These are phyloP conservation scores for Acromyrmex heyeri DNA, from an alignment of 1,140 invertebrate genomes.

Conservation along the genomic window DNA sequence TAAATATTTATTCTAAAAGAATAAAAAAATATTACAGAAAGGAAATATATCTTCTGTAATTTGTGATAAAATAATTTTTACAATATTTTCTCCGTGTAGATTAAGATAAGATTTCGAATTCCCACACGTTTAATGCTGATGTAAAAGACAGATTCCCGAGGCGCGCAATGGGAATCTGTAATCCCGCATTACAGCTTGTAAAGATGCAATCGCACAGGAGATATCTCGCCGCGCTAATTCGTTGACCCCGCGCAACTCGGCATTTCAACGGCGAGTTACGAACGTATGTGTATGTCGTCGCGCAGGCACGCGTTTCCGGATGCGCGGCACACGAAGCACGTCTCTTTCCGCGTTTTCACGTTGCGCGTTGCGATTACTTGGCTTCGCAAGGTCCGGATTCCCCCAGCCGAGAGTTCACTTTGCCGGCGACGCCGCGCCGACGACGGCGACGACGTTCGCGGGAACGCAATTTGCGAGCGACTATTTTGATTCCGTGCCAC, in stretches of 20 bases:
- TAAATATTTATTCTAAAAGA: not conserved
- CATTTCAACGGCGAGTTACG: slow-evolving; percentile 10
- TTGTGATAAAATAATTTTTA: not conserved
- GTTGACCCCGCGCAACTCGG: slow-evolving; percentile 48
- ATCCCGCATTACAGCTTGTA: not conserved
- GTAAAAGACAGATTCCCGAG: not conserved
- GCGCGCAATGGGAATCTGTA: not conserved
- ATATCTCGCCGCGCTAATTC: slow-evolving; percentile 35
- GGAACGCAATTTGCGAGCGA: slow-evolving; percentile 33
- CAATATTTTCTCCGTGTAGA: not conserved
- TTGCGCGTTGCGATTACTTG: not conserved
- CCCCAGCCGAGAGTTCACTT: not conserved
- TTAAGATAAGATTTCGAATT: not conserved
- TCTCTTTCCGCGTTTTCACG: slow-evolving; percentile 49
- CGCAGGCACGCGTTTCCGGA: slow-evolving; percentile 56
- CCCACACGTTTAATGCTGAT: too few relatives aligned
- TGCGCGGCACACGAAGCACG: not conserved
- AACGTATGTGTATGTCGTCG: not conserved
- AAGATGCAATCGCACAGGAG: slow-evolving; percentile 3
- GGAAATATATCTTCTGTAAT: not conserved
- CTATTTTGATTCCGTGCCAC: slow-evolving; percentile 1
- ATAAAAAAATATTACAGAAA: not conserved
- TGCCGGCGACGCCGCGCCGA: too few relatives aligned
- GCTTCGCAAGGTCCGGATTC: not conserved
- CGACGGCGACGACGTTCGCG: not conserved